Evolutionary conservation across 2,888 invertebrate genomes (phyloP).

Genomic region (Drosophila pegasa): DNA sequence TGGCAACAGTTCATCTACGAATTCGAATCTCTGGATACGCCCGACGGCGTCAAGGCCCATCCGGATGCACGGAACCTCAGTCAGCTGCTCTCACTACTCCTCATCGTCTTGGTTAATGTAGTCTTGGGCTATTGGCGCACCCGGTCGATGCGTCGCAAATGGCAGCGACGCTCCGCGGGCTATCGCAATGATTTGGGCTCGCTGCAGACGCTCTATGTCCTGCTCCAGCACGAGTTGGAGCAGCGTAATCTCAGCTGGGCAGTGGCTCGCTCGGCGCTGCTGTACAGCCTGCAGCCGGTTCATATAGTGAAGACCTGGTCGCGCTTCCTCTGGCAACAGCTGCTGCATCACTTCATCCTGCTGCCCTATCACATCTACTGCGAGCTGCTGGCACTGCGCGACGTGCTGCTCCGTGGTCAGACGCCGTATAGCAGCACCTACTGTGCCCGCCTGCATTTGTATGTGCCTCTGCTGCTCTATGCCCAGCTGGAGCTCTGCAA

Average conservation of each 20-base stretch:
- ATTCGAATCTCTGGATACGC: conserved; percentile 91
- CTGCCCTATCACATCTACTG: conserved; percentile 79
- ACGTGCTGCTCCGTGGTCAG: conserved; percentile 79
- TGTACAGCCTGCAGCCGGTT: conserved; percentile 85
- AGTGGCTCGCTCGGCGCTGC: conserved; percentile 84
- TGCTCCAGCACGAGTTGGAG: conserved; percentile 84
- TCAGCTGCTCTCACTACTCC: conserved; percentile 86
- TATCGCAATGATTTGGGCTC: conserved; percentile 53
- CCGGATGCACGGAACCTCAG: conserved; percentile 75
- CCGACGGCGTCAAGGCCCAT: conserved; percentile 82
- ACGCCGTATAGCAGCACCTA: conserved; percentile 76
- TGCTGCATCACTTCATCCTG: conserved; percentile 72
- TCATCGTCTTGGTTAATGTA: conserved; percentile 89
- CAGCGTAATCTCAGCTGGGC: conserved; percentile 82
- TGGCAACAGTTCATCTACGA: conserved; percentile 93
- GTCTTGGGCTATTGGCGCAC: conserved; percentile 87
- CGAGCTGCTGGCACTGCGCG: conserved; percentile 78
- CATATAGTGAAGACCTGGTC: conserved; percentile 83
- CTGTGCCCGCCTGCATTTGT: conserved; percentile 77
- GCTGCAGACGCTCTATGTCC: conserved; percentile 54
- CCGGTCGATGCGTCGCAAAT: conserved; percentile 52
- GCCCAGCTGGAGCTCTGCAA: conserved; percentile 81
- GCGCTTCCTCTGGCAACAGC: conserved; percentile 81
- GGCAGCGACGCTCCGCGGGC: conserved; percentile 51
- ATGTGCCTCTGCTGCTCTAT: conserved; percentile 80